Evolutionary conservation across 1,140 invertebrate genomes (phyloP).

Genomic region (Cyclina sinensis): DNA sequence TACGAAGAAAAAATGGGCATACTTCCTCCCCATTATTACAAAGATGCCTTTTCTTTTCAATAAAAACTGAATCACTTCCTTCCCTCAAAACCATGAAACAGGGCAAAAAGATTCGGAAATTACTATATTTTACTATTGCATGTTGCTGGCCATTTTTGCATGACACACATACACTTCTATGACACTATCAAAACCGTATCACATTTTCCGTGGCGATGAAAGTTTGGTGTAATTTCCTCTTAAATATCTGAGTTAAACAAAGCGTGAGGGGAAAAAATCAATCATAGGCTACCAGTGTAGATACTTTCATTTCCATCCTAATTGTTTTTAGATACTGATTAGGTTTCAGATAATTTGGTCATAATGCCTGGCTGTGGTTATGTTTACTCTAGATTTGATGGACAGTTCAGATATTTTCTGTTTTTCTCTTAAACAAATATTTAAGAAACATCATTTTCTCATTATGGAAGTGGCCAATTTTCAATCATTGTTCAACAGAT

Average conservation of each 20-base stretch:
- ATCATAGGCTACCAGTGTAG: neutral
- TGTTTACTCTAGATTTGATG: neutral
- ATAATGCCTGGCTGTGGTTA: neutral
- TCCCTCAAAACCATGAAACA: neutral
- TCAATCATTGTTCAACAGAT: neutral
- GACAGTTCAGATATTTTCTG: neutral
- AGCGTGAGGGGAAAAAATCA: neutral
- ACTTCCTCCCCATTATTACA: too few species aligned
- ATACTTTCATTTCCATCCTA: constrained; percentile 10
- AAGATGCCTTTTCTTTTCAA: neutral
- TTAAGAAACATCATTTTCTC: neutral
- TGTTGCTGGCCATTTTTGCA: neutral
- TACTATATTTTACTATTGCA: constrained; percentile 5
- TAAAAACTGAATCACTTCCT: constrained; percentile 1
- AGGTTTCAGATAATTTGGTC: neutral
- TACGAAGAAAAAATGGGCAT: too few species aligned
- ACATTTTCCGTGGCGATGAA: neutral
- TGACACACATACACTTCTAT: neutral
- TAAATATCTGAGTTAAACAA: neutral
- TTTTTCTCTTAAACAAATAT: constrained; percentile 17
- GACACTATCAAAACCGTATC: neutral
- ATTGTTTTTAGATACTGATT: constrained; percentile 12
- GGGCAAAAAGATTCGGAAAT: neutral
- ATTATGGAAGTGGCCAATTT: constrained; percentile 35
- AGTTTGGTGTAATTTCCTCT: neutral